A percentile compares a stretch with the other conserved stretches of the same genome.
Conservation (phyloP, 2,113 vertebrate genomes). For the Corythaeola cristata region DNA sequence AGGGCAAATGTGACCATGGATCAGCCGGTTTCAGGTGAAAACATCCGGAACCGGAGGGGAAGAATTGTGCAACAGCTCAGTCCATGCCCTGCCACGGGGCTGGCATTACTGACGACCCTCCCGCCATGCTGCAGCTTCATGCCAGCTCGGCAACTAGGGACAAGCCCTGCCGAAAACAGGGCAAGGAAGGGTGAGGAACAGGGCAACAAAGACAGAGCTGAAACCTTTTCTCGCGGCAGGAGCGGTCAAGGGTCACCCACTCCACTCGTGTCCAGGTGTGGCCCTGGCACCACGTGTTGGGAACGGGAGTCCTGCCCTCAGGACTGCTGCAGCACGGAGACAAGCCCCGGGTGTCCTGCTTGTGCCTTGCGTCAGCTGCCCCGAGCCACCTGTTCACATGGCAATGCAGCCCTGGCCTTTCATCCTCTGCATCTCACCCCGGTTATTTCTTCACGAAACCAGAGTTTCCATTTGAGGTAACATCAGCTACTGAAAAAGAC, state of each 20-base stretch:
- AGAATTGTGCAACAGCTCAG: neutral
- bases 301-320: neutral
- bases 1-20: accelerated
- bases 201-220: neutral
- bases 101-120: accelerated
- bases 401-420: neutral
- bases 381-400: accelerated
- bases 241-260: accelerated
- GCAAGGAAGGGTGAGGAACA: neutral
- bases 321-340: accelerated
- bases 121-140: accelerated
- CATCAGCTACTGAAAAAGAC: neutral
- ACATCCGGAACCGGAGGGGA: accelerated
- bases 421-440: neutral
- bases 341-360: neutral
- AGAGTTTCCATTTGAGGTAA: neutral
- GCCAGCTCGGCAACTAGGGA: neutral
- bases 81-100: accelerated
- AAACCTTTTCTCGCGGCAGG: neutral
- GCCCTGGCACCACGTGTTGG: accelerated
- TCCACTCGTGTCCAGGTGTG: accelerated
- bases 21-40: neutral
- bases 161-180: neutral
- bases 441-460: neutral
- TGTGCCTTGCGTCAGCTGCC: neutral